phyloP scores from a whole-genome alignment of 2,113 vertebrate species.

The Scalopus aquaticus region DNA sequence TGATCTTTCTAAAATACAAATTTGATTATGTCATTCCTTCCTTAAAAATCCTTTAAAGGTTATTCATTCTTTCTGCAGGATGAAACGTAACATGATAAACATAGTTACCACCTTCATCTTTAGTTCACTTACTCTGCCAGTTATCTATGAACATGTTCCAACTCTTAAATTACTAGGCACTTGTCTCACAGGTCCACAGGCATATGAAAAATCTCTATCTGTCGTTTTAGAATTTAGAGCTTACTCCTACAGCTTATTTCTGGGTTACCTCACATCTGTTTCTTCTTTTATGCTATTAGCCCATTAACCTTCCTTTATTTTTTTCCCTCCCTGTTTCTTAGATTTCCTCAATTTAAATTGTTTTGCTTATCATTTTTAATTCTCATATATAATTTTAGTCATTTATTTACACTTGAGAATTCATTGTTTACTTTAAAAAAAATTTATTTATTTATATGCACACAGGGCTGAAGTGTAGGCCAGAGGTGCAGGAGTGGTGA shows the following conservation, averaged over 20 bases:
- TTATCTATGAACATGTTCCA: neutral
- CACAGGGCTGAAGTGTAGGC: too few relatives aligned
- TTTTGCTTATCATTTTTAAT: neutral
- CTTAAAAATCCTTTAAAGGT: neutral
- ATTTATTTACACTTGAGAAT: too few relatives aligned
- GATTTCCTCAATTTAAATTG: slow-evolving; percentile 15
- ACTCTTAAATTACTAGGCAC: neutral
- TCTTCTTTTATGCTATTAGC: neutral
- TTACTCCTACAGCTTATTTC: neutral
- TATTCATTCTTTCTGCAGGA: neutral
- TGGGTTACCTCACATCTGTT: neutral
- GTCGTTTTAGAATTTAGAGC: neutral
- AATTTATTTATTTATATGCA: too few relatives aligned
- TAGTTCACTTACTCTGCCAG: neutral
- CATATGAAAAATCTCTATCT: neutral
- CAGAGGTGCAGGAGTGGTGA: too few relatives aligned
- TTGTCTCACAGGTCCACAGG: neutral
- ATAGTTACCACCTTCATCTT: neutral
- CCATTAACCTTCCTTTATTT: neutral
- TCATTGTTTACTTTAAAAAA: neutral
- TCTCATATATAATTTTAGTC: neutral
- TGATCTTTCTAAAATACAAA: slow-evolving; percentile 33
- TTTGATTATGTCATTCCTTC: neutral
- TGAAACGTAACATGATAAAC: neutral
- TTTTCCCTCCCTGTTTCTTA: neutral